A percentile compares a stretch with the other conserved stretches of the same genome.
These are phyloP conservation scores for Cecropterus lyciades DNA, from an alignment of 1,140 invertebrate species.

Conservation along the genomic window DNA sequence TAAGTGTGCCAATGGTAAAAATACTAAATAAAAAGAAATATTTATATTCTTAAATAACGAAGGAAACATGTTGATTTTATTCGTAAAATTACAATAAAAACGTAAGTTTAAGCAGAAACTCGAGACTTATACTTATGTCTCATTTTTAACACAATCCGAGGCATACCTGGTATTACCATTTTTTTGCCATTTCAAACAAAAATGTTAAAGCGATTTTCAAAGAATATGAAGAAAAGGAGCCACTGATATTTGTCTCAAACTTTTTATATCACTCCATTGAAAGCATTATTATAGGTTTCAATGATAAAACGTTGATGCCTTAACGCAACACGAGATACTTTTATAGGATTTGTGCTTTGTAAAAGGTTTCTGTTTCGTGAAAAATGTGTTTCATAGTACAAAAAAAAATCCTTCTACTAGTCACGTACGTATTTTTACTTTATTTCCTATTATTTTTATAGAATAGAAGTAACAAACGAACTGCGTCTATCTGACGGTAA, in stretches of 20 bases:
- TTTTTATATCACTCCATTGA: background rate
- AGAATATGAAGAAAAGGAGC: background rate
- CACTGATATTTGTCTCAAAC: background rate
- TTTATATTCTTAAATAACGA: background rate
- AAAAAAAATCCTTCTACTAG: too few species aligned
- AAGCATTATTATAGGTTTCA: conserved; percentile 4
- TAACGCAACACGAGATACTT: background rate
- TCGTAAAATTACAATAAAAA: conserved; percentile 19
- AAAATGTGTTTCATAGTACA: background rate
- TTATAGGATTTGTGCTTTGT: background rate
- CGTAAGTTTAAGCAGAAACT: conserved; percentile 3
- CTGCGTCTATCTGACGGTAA: too few species aligned
- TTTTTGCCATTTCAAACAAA: conserved; percentile 23
- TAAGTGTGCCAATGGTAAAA: too few species aligned
- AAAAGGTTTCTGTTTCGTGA: background rate
- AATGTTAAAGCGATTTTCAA: conserved; percentile 5
- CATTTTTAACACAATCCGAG: conserved; percentile 24
- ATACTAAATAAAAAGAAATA: too few species aligned
- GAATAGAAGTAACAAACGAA: too few species aligned
- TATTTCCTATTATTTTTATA: too few species aligned
- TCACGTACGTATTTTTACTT: too few species aligned
- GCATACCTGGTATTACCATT: conserved; percentile 17
- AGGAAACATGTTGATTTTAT: conserved; percentile 7
- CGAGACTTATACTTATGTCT: conserved; percentile 19
- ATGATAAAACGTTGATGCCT: background rate